phyloP scores from a whole-genome alignment of 2,888 invertebrate genomes.

The Tipula unca region DNA sequence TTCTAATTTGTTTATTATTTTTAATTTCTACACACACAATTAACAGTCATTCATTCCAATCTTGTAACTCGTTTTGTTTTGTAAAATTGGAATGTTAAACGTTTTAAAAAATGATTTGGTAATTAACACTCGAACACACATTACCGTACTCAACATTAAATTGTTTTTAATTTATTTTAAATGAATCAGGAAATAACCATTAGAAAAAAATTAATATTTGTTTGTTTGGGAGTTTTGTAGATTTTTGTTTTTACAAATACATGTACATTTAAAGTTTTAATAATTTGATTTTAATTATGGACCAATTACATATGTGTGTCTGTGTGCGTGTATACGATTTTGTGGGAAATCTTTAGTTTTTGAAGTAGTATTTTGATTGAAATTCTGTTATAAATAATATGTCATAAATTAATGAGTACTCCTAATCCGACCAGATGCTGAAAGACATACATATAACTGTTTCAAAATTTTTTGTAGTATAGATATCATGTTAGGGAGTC shows the following conservation, averaged over 20 bases:
- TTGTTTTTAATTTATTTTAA: neutral
- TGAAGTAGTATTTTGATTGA: no score
- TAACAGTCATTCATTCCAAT: neutral
- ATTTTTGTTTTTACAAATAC: neutral
- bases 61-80: neutral
- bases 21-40: neutral
- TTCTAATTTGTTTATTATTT: neutral
- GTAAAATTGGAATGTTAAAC: neutral
- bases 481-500: no score
- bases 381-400: no score
- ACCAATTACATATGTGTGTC: neutral
- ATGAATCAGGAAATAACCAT: neutral
- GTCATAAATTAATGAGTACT: no score
- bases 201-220: neutral
- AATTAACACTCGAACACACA: neutral
- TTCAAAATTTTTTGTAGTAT: no score
- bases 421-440: no score
- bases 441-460: no score
- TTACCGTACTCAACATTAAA: neutral
- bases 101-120: neutral
- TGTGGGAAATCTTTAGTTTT: neutral
- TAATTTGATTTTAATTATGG: neutral
- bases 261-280: neutral
- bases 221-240: neutral
- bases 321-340: neutral